These are phyloP conservation scores for Tetragonisca angustula DNA, from an alignment of 2,888 invertebrate species.

Conservation along the genomic window DNA sequence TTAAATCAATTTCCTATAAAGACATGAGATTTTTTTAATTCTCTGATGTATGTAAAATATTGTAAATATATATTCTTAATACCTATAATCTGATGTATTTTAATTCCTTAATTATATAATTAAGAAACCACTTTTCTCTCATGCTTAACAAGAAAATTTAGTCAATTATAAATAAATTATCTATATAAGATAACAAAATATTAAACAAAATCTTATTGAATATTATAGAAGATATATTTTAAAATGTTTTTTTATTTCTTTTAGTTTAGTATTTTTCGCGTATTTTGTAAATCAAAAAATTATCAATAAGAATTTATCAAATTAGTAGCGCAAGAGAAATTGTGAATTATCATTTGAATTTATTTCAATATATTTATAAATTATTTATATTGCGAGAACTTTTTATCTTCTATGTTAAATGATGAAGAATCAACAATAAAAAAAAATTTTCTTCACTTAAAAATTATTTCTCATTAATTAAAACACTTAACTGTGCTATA, in stretches of 20 bases:
- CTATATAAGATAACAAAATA: neutral
- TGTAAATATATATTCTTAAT: slow-evolving; percentile 46
- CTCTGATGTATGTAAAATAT: slow-evolving; percentile 34
- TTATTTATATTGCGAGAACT: too few relatives aligned
- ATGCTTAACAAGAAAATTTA: neutral
- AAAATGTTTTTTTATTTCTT: neutral
- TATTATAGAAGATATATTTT: neutral
- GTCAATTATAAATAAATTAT: neutral
- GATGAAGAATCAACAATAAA: too few relatives aligned
- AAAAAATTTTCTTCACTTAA: too few relatives aligned
- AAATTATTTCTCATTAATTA: too few relatives aligned
- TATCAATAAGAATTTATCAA: neutral
- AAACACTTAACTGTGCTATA: too few relatives aligned
- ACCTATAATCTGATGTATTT: slow-evolving; percentile 10
- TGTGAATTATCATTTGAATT: neutral
- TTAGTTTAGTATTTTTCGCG: neutral
- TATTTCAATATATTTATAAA: neutral
- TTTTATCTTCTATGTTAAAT: too few relatives aligned
- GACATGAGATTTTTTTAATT: slow-evolving; percentile 18
- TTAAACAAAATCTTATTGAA: neutral
- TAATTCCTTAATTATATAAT: slow-evolving; percentile 3
- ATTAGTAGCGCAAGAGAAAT: neutral
- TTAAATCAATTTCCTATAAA: slow-evolving; percentile 17
- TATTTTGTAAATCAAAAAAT: neutral
- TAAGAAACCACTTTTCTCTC: neutral